These are phyloP conservation scores for Pseudomyrmex flavicornis DNA, from an alignment of 1,140 invertebrate genomes.

Conservation along the genomic window DNA sequence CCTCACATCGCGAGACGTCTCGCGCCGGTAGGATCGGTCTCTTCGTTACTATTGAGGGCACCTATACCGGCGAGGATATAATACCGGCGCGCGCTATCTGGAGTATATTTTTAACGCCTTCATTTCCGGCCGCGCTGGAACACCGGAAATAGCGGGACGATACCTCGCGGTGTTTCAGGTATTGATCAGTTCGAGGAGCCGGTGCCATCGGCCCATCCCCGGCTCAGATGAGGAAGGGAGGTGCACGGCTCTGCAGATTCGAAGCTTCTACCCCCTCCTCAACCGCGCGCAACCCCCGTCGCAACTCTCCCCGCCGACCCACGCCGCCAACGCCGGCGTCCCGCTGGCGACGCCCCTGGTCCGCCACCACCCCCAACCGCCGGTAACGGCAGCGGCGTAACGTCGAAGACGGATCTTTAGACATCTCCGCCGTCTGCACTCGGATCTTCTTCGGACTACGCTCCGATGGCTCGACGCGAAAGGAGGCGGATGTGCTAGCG, in stretches of 20 bases:
- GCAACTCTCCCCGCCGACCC: slow-evolving; percentile 23
- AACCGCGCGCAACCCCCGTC: slow-evolving; percentile 53
- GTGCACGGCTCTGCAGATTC: slow-evolving; percentile 51
- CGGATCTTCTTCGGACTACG: slow-evolving; percentile 68
- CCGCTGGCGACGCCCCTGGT: slow-evolving; percentile 56
- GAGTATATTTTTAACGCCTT: slow-evolving; percentile 83
- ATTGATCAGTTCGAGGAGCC: slow-evolving; percentile 83
- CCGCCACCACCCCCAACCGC: slow-evolving; percentile 46
- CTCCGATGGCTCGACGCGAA: slow-evolving; percentile 62
- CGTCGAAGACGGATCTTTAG: slow-evolving; percentile 73
- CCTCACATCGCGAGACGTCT: slow-evolving; percentile 34
- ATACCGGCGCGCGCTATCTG: slow-evolving; percentile 68
- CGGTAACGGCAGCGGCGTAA: slow-evolving; percentile 48
- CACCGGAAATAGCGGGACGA: slow-evolving; percentile 84
- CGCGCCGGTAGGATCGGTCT: slow-evolving; percentile 8
- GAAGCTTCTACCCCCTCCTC: slow-evolving; percentile 51
- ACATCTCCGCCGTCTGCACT: slow-evolving; percentile 70
- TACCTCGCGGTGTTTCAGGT: slow-evolving; percentile 85
- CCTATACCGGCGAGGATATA: slow-evolving; percentile 68
- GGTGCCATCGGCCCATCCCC: slow-evolving; percentile 71
- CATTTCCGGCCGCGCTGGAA: slow-evolving; percentile 82
- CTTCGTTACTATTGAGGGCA: slow-evolving; percentile 63
- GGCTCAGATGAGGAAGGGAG: slow-evolving; percentile 47
- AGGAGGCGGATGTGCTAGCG: slow-evolving; percentile 13
- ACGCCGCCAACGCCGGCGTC: slow-evolving; percentile 23